Base-by-base conservation (phyloP, 2,888 invertebrate genomes). In the Anaspis maculata region DNA sequence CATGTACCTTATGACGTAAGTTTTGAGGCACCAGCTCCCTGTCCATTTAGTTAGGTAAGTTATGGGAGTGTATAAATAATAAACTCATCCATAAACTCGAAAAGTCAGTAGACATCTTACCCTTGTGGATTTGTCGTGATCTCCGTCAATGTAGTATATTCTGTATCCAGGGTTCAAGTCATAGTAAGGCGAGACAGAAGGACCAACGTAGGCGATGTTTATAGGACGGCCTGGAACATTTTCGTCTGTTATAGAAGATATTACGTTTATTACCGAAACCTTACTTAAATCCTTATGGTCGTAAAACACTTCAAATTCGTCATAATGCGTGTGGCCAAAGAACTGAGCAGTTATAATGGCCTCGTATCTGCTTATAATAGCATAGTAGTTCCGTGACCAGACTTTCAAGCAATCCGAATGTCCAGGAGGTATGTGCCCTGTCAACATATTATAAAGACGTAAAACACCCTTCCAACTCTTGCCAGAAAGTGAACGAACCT, bases 351-450 rank as follows among this genome's bases (percentile, higher is more conserved):
- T 79, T 35, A 94, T 87, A 0, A 88, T 94, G 14, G 81, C 76
- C 63, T 92, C 91, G 59, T 89, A 95, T 52, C 91, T 73, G 49
- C 86, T 84, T 31, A 91, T 77, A 34, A 91, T 89, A 26, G 82
- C 80, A 56, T 91, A 90, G 61, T 88, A 91, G 66, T 96, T 96
- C 45, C 90, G 77, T 3, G 94, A 92, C 92, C 95, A 97, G 3
- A 92, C 85, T 68, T 91, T 90, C 19, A 95, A 67, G 55, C 95
- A 95, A 61, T 92, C 92, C 0, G 85, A 81, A 57, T 88, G 87
- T 2, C 95, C 94, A 0, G 96, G 95, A 0, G 94, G 94, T 51
- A 96, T 94, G 60, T 97, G 97, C 0, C 92, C 80, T 64, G 34
- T 19, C 26, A 25, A 14, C 7, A 32, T 27, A 24, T 10, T 14